phyloP scores from a whole-genome alignment of 1,140 invertebrate genomes.

The Sogatella furcifera region DNA sequence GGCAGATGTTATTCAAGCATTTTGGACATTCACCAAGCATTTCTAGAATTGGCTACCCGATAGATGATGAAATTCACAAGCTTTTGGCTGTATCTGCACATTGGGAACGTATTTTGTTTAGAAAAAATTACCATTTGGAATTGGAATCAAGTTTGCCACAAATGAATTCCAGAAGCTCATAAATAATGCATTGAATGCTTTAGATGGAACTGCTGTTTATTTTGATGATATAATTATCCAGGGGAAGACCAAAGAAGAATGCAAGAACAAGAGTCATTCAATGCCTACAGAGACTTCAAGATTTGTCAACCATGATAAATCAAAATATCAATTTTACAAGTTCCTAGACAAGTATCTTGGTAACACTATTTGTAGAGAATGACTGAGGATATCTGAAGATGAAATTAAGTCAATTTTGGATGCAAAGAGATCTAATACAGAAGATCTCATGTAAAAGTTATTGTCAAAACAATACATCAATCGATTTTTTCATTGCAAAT shows the following conservation, averaged over 20 bases:
- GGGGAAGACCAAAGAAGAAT: constrained; percentile 18
- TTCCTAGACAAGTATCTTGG: background rate
- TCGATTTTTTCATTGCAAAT: no score
- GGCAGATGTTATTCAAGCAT: no score
- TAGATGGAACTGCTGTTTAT: constrained; percentile 23
- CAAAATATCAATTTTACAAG: background rate
- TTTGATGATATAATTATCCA: constrained; percentile 26
- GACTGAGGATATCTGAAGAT: background rate
- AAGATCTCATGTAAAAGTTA: no score
- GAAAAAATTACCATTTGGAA: no score
- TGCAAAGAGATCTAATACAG: background rate
- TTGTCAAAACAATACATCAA: no score
- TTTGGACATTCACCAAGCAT: no score
- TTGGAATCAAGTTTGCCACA: constrained; percentile 20
- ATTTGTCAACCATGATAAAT: background rate
- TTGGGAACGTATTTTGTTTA: no score
- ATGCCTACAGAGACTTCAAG: background rate
- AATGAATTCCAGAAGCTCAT: constrained; percentile 38
- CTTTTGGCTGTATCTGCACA: no score
- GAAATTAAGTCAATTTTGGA: background rate
- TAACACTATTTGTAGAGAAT: background rate
- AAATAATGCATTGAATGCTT: constrained; percentile 28
- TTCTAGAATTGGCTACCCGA: no score
- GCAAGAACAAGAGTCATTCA: background rate
- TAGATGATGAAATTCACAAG: no score